Base-by-base conservation (phyloP, 2,888 invertebrate species). In the Drosophila fulvimacula region DNA sequence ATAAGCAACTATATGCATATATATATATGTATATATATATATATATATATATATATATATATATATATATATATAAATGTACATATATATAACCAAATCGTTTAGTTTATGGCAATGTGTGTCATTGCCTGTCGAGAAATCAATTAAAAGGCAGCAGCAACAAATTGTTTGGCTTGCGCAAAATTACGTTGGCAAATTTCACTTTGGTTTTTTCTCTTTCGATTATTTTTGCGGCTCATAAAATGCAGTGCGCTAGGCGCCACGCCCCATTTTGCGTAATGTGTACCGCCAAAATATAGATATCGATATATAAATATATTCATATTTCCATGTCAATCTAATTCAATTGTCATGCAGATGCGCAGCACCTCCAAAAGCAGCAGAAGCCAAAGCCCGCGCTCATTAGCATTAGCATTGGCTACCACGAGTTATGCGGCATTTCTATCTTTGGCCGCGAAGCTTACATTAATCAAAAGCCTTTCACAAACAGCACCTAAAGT, bases 81-180 rank as follows among this genome's bases (percentile, higher is more conserved):
- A 41, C 19, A 39, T 51, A 65, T 60, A 62, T 61, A 52, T 68
- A 70, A 57, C 60, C 61, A 63, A 64, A 69, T 62, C 59, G 69
- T 71, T 73, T 62, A 63, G 57, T 73, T 71, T 89, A 87, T 90
- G 88, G 88, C 82, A 68, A 90, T 89, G 90, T 86, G 71, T 86
- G 86, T 86, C 86, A 86, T 90, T 86, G 86, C 89, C 88, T 84
- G 81, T 71, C 74, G 88, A 83, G 85, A 87, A 89, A 90, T 90
- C 85, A 85, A 90, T 85, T 88, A 89, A 69, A 66, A 34, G 53
- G 38, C 44, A 49, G 15, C 36, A 36, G 32, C 34, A 56, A 15
- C 53, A 49, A 46, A 27, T 19, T 17, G 32, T 24, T 46, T 51
- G 53, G 48, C 79, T 85, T 85, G 84, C 90, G 85, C 72, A 87